Evolutionary conservation across 2,888 invertebrate genomes (phyloP), one percentile per base, ranked within the genome.

Genomic region (Pegoplata infirma): DNA sequence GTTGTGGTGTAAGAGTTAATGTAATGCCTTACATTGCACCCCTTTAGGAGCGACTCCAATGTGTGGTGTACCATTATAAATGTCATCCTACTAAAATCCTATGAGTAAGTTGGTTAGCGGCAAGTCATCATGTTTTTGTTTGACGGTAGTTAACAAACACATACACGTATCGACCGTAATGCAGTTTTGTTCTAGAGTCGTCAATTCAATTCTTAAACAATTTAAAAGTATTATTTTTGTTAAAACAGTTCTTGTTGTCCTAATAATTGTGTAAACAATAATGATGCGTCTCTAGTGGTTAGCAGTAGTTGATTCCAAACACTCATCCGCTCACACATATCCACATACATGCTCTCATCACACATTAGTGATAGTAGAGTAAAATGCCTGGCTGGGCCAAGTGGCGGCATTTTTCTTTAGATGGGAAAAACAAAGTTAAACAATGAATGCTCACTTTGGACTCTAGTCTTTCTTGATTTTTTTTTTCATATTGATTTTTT

Each of bases 181-280:
- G 61, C 46, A 58, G 32, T 46, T 46, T 53, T 61, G 25, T 32
- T 53, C n/a, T 40, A 40, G 17, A 58, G 17, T 28, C 14, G 25
- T 49, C 44, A 47, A 19, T 44, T 49, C 44, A 47, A 19, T 40
- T n/a, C 12, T 40, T 40, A n/a, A 32, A 46, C 44, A 58, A 66
- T 59, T 71, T 71, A 51, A n/a, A 53, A 64, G 46, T 69, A 64
- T 64, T 44, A 51, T 68, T 71, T 51, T n/a, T n/a, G 17, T 14
- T 58, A 63, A 68, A 64, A 79, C 64, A 74, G 79, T 75, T 74
- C 80, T 80, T 73, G 69, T 76, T 69, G 73, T 86, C 85, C 87
- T 86, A 86, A 87, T 86, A 86, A 86, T 86, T 85, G 87, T 87
- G 87, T 85, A 86, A 86, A 86, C 86, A 87, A 86, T 83, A 85